A percentile compares a stretch with the other conserved stretches of the same genome.
These are phyloP conservation scores for Zhengitettix transpicula DNA, from an alignment of 2,888 invertebrate species.

Conservation along the genomic window DNA sequence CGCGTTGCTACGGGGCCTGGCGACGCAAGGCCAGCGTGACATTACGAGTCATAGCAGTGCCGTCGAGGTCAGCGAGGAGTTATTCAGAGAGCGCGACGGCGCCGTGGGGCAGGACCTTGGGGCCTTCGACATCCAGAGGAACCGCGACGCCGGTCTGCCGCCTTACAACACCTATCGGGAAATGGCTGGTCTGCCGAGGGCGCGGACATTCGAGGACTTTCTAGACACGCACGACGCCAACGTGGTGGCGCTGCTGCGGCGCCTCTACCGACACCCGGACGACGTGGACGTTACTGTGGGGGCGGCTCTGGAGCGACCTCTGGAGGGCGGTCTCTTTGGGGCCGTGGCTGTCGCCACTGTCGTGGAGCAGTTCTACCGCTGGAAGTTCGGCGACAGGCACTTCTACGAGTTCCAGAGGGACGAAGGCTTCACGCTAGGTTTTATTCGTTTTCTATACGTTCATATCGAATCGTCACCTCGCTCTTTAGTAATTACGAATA, in stretches of 20 bases:
- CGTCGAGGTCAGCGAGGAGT: background rate
- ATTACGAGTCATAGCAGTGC: too few relatives aligned
- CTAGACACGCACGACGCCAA: constrained; percentile 1
- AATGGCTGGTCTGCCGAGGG: background rate
- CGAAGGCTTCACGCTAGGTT: constrained; percentile 24
- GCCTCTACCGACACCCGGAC: constrained; percentile 19
- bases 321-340: constrained; percentile 26
- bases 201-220: too few relatives aligned
- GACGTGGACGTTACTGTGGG: constrained; percentile 31
- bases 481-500: too few relatives aligned
- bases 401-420: constrained; percentile 43
- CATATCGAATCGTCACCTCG: too few relatives aligned
- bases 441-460: background rate
- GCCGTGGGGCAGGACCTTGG: background rate
- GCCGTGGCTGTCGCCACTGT: constrained; percentile 29
- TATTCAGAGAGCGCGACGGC: background rate
- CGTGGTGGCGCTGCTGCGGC: constrained; percentile 13
- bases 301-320: constrained; percentile 24
- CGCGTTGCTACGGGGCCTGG: too few relatives aligned
- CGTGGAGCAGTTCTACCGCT: constrained; percentile 57
- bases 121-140: background rate
- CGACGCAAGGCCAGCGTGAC: too few relatives aligned
- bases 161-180: background rate
- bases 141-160: background rate
- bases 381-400: constrained; percentile 54